Evolutionary conservation across 37 sponge, comb jelly and placozoan species (phyloP).

Genomic region (Chondrosia reniformis): DNA sequence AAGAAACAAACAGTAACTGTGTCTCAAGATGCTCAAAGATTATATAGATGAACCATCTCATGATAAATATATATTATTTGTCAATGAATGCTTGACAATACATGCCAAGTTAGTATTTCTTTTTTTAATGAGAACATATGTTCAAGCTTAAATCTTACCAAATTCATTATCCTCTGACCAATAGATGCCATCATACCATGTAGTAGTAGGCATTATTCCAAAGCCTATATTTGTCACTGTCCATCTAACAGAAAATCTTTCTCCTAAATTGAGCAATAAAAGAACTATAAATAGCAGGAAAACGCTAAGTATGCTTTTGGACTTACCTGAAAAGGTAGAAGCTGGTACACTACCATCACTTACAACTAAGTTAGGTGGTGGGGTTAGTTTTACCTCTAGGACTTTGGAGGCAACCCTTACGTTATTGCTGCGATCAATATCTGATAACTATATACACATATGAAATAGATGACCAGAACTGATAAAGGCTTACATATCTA

Average conservation of each 20-base stretch:
- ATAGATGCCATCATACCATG: conserved; percentile 14
- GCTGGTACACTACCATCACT: background rate
- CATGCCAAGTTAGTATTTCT: too few species aligned
- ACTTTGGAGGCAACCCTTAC: background rate
- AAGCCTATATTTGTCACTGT: conserved; percentile 7
- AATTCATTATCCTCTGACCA: conserved; percentile 3
- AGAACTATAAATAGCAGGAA: background rate
- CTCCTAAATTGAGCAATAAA: conserved; percentile 1
- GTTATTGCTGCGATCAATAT: conserved; percentile 23
- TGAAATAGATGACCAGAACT: too few species aligned
- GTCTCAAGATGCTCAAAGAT: too few species aligned
- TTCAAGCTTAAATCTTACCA: too few species aligned
- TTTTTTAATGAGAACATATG: too few species aligned
- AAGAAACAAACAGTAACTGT: too few species aligned
- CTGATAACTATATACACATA: background rate
- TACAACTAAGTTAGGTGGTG: conserved; percentile 27
- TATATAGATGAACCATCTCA: too few species aligned
- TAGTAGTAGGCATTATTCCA: background rate
- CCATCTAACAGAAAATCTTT: conserved; percentile 3
- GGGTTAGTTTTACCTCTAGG: conserved; percentile 16
- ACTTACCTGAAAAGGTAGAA: conserved; percentile 14
- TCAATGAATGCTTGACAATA: too few species aligned
- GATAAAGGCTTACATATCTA: background rate
- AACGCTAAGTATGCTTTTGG: background rate
- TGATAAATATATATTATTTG: too few species aligned